Evolutionary conservation across 2,888 invertebrate genomes (phyloP), one percentile per base, ranked within the genome.

Genomic region (Aplocera efformata): DNA sequence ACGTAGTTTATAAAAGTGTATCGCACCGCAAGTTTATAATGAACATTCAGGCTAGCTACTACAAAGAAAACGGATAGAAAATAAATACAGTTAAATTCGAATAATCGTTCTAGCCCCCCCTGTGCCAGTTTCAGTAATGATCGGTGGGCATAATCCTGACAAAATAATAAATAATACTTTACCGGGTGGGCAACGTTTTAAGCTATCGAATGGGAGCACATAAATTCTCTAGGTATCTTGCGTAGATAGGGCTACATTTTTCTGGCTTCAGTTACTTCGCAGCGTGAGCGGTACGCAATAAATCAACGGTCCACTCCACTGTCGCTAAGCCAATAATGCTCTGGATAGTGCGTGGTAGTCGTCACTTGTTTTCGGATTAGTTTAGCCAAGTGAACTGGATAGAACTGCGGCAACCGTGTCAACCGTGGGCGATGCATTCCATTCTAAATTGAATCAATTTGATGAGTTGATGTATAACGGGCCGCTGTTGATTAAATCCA

Each of bases 341-440:
- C 40, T 40, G 21, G 28, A 34, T 22, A 27, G 36, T 32, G 51
- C 41, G 34, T 47, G 48, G 45, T 36, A 38, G 41, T 37, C 35
- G 49, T 44, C 48, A 42, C 30, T 50, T 46, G 26, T 46, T 39
- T 50, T 44, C 31, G 50, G 49, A 55, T 55, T 48, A 48, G 48
- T 46, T 50, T 43, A 45, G 42, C 52, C 46, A 41, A 50, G 44
- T 52, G 46, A 50, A 50, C 54, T 52, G 50, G 52, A 52, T 50
- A 42, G 32, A 40, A 47, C 48, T 50, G 48, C 38, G 33, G 44
- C 43, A 52, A 55, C 42, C 43, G 40, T 47, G 52, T 40, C 42
- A 48, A 26, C 36, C 46, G 54, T 55, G 35, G 55, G 55, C 50
- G 52, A 46, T 33, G 50, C 50, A 50, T 52, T 55, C 52, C 48